Evolutionary conservation across 2,888 invertebrate species (phyloP).

Genomic region (Brassicogethes aeneus): DNA sequence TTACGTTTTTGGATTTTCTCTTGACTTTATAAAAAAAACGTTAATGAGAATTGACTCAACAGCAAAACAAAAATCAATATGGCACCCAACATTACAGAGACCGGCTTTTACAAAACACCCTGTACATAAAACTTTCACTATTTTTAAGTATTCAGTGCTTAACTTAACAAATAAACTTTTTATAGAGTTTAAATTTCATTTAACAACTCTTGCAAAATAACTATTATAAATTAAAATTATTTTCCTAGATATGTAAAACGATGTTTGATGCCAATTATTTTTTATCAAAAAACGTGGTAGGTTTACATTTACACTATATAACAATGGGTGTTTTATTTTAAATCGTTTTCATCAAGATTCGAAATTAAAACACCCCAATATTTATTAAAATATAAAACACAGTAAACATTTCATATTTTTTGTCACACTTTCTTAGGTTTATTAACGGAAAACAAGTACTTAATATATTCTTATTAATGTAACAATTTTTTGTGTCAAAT

Average conservation of each 20-base stretch:
- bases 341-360: no score
- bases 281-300: neutral
- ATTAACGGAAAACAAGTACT: neutral
- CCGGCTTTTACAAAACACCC: no score
- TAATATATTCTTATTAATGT: neutral
- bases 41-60: neutral
- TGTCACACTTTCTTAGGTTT: neutral
- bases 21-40: neutral
- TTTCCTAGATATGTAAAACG: neutral
- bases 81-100: no score
- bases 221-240: no score
- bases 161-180: no score
- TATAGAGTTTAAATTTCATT: no score
- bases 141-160: no score
- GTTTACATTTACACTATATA: neutral
- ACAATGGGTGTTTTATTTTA: no score
- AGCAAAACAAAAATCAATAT: neutral
- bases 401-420: neutral
- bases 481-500: neutral
- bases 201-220: no score
- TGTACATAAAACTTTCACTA: no score
- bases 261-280: slow-evolving; percentile 1
- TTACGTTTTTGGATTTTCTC: neutral
- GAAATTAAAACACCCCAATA: no score
- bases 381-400: neutral